Percentiles rank a stretch among this genome's conserved stretches.
phyloP scores from a whole-genome alignment of 1,140 invertebrate species.

The Trissolcus basalis region DNA sequence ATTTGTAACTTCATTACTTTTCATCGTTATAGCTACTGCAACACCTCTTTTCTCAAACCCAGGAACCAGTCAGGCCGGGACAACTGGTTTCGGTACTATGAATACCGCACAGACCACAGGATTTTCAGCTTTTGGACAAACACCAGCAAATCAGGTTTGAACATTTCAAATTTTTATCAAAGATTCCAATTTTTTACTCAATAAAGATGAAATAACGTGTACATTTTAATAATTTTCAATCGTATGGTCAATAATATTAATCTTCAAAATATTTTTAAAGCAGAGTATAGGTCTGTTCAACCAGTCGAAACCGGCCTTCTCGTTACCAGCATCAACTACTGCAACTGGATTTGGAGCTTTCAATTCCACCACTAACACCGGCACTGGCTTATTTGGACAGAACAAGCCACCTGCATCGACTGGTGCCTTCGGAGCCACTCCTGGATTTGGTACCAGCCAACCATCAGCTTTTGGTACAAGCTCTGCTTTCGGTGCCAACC shows the following conservation, averaged over 20 bases:
- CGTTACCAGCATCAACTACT: conserved; percentile 69
- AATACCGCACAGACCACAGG: conserved; percentile 69
- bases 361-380: conserved; percentile 69
- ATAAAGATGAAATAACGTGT: too few relatives aligned
- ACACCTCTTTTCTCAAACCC: conserved; percentile 69
- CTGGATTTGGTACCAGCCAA: conserved; percentile 74
- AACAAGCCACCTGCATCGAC: conserved; percentile 69
- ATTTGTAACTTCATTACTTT: too few relatives aligned
- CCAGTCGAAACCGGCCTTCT: conserved; percentile 75
- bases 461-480: conserved; percentile 61
- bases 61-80: conserved; percentile 66
- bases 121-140: conserved; percentile 71
- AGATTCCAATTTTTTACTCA: too few relatives aligned
- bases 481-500: conserved; percentile 70
- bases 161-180: conserved; percentile 8
- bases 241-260: too few relatives aligned
- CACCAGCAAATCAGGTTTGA: conserved; percentile 73
- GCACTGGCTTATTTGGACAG: conserved; percentile 70
- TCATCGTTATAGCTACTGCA: conserved; percentile 65
- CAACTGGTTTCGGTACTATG: conserved; percentile 69
- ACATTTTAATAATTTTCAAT: too few relatives aligned
- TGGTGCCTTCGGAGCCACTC: conserved; percentile 77
- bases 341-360: conserved; percentile 75
- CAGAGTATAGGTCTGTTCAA: conserved; percentile 74
- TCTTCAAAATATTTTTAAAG: conserved; percentile 16